Evolutionary conservation across 1,140 invertebrate species (phyloP).

Genomic region (Heterodera schachtii): DNA sequence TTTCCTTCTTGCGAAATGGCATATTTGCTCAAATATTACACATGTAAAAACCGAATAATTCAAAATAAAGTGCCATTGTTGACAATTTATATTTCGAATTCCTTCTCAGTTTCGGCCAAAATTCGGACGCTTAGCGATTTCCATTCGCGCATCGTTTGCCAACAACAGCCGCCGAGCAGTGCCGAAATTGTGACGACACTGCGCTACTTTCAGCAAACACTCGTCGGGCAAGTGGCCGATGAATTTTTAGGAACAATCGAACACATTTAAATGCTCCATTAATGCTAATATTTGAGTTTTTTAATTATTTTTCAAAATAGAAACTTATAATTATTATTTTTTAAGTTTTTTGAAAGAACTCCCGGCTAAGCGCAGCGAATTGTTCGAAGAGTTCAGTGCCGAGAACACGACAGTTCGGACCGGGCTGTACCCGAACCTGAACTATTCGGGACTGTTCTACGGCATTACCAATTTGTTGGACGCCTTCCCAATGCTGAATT

Average conservation of each 20-base stretch:
- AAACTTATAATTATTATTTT: not conserved
- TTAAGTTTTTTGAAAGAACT: conserved; percentile 63
- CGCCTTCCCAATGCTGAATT: conserved; percentile 67
- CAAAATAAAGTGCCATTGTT: not conserved
- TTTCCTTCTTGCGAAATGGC: conserved; percentile 47
- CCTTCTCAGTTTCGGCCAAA: conserved; percentile 89
- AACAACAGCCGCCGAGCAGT: conserved; percentile 87
- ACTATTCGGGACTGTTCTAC: conserved; percentile 66
- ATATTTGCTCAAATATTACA: conserved; percentile 64
- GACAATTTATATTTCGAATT: not conserved
- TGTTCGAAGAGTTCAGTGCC: conserved; percentile 53
- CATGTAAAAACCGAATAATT: conserved; percentile 51
- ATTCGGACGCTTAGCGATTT: conserved; percentile 93
- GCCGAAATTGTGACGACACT: conserved; percentile 93
- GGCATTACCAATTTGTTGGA: conserved; percentile 69
- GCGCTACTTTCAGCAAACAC: conserved; percentile 94
- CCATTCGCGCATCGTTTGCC: conserved; percentile 86
- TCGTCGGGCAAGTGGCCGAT: conserved; percentile 78
- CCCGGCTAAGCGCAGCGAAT: conserved; percentile 41
- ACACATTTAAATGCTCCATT: too few species aligned
- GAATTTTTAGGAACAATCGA: too few species aligned
- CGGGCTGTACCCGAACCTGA: conserved; percentile 61
- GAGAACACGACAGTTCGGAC: conserved; percentile 44
- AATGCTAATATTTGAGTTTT: too few species aligned
- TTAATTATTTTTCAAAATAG: not conserved